Percentiles rank a stretch among this genome's conserved stretches.
phyloP scores from a whole-genome alignment of 2,113 vertebrate species.

The Notothenia coriiceps region DNA sequence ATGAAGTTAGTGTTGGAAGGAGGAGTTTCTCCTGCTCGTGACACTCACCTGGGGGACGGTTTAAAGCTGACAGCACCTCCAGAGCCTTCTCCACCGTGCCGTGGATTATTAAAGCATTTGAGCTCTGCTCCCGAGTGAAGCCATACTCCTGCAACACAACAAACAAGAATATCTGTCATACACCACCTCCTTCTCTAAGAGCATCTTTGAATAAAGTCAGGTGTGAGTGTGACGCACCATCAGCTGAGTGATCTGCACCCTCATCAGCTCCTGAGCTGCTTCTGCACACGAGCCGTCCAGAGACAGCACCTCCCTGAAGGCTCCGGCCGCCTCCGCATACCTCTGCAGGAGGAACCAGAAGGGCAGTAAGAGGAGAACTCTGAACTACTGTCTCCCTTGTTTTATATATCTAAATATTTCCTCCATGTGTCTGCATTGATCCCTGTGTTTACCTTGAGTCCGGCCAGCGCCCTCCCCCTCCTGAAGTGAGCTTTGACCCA shows the following conservation, averaged over 20 bases:
- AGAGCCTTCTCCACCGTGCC: conserved; percentile 67
- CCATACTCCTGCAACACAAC: conserved; percentile 69
- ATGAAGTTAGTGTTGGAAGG: too few relatives aligned
- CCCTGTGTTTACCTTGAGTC: conserved; percentile 82
- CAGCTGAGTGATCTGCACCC: conserved; percentile 77
- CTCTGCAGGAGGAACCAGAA: conserved; percentile 66
- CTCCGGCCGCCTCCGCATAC: conserved; percentile 78
- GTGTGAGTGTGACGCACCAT: conserved; percentile 55
- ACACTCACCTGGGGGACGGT: conserved; percentile 51
- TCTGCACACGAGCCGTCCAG: conserved; percentile 64
- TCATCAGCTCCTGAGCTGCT: conserved; percentile 78
- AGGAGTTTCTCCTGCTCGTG: not conserved
- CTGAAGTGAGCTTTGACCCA: conserved; percentile 89
- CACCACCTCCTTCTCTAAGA: too few relatives aligned
- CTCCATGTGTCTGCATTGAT: too few relatives aligned
- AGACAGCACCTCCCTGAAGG: conserved; percentile 82
- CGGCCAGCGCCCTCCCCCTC: conserved; percentile 86
- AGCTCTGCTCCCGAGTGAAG: conserved; percentile 75
- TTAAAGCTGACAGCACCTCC: conserved; percentile 60
- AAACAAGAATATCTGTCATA: not conserved
- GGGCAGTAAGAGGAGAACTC: not conserved
- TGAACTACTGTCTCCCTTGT: not conserved
- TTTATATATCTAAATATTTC: not conserved
- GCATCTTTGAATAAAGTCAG: too few relatives aligned
- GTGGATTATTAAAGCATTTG: conserved; percentile 80